These are phyloP conservation scores for Listrodromus nycthemerus DNA, from an alignment of 2,888 invertebrate species.

Conservation along the genomic window DNA sequence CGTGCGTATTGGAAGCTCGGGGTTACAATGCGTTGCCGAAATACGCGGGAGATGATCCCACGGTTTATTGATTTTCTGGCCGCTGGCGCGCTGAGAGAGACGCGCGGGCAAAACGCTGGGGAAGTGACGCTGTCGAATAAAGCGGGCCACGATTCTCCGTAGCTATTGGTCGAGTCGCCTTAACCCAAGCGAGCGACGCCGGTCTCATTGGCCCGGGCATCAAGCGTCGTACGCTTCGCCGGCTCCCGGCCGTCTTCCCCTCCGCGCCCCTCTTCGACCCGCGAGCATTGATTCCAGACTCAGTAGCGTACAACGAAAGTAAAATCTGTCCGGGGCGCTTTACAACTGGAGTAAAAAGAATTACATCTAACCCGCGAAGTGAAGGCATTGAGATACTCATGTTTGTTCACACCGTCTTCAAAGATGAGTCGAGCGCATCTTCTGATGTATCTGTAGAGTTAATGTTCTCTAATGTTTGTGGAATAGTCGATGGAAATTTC, in stretches of 20 bases:
- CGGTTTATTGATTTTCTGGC: conserved; percentile 75
- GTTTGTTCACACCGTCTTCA: background rate
- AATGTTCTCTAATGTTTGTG: background rate
- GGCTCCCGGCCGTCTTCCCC: conserved; percentile 62
- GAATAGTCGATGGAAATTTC: conserved; percentile 42
- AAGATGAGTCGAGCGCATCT: background rate
- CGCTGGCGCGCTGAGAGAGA: conserved; percentile 27
- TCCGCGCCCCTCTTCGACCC: conserved; percentile 47
- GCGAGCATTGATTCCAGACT: conserved; percentile 72
- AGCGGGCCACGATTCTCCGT: conserved; percentile 65
- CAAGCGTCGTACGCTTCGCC: conserved; percentile 65
- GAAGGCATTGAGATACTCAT: background rate
- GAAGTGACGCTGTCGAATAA: conserved; percentile 72
- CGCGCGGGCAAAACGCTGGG: conserved; percentile 62
- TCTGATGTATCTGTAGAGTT: background rate
- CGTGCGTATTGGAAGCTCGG: background rate
- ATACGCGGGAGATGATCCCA: conserved; percentile 71
- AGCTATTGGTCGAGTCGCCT: conserved; percentile 71
- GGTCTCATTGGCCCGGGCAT: conserved; percentile 66
- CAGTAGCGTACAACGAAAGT: conserved; percentile 67
- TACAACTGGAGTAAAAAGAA: background rate
- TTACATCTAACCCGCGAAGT: background rate
- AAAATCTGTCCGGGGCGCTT: background rate
- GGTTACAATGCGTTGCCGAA: conserved; percentile 57
- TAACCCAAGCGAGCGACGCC: conserved; percentile 55